Conservation (phyloP, 2,113 vertebrate genomes). For the Neodontobutis hainanensis region DNA sequence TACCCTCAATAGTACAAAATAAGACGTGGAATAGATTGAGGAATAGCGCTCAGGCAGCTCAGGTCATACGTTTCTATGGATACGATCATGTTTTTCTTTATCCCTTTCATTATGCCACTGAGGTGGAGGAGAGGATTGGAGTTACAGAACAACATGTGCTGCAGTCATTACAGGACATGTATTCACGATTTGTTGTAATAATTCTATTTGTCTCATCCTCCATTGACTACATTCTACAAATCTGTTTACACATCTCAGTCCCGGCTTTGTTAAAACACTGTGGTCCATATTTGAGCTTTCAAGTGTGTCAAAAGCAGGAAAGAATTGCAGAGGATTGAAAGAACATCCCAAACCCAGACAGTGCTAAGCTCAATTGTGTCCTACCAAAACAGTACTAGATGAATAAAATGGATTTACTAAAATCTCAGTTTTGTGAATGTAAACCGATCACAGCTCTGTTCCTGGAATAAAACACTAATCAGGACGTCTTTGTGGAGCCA, state of each 20-base stretch:
- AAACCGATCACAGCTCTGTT: not conserved
- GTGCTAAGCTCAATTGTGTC: constrained; percentile 2
- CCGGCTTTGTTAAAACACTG: constrained; percentile 16
- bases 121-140: too few relatives aligned
- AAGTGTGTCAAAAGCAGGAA: not conserved
- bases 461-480: constrained; percentile 7
- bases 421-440: not conserved
- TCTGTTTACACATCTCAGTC: constrained; percentile 6
- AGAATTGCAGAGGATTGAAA: not conserved
- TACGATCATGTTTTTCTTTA: too few relatives aligned
- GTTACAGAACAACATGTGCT: not conserved
- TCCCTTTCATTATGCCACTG: too few relatives aligned
- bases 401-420: not conserved
- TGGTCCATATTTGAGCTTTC: constrained; percentile 19
- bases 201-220: constrained; percentile 5
- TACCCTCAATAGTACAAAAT: too few relatives aligned
- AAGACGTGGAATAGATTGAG: too few relatives aligned
- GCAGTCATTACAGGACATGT: not conserved
- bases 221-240: constrained; percentile 5
- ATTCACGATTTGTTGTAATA: constrained; percentile 8
- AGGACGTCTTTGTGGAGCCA: constrained; percentile 11
- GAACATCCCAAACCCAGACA: not conserved
- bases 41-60: too few relatives aligned
- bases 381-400: not conserved
- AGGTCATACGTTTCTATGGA: too few relatives aligned